phyloP scores from a whole-genome alignment of 1,140 invertebrate species.

The Drosophila sucinea region DNA sequence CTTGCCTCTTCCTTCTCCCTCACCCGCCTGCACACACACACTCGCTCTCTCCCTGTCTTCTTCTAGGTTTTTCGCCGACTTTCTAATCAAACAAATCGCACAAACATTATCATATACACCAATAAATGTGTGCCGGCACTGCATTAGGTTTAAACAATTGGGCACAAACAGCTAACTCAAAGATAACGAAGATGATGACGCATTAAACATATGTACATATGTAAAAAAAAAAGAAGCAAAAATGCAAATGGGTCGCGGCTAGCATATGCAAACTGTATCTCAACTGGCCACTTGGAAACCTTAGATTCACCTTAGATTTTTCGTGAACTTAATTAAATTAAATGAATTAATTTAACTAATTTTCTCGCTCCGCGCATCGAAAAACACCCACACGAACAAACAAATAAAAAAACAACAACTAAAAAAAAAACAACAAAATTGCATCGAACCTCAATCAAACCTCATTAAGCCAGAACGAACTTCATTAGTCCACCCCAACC shows the following conservation, averaged over 20 bases:
- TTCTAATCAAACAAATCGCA: conserved; percentile 73
- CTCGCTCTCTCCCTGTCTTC: neutral
- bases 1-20: conserved; percentile 1
- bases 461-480: too few relatives aligned
- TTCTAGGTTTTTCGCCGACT: conserved; percentile 45
- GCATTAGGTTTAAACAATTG: conserved; percentile 52
- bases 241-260: neutral
- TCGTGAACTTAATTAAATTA: conserved; percentile 6
- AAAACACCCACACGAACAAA: neutral
- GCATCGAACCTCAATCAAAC: too few relatives aligned
- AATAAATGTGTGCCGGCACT: conserved; percentile 52
- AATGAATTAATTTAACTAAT: neutral
- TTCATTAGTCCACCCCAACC: too few relatives aligned
- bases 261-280: neutral
- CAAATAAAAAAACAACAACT: neutral
- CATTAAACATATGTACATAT: conserved; percentile 60
- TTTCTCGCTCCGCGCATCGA: neutral
- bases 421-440: too few relatives aligned
- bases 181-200: conserved; percentile 55
- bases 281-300: neutral
- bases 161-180: conserved; percentile 25
- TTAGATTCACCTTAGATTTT: neutral
- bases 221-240: conserved; percentile 38
- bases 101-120: conserved; percentile 37
- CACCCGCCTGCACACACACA: neutral